These are phyloP conservation scores for Turnix velox DNA, from an alignment of 2,113 vertebrate species.

Conservation along the genomic window DNA sequence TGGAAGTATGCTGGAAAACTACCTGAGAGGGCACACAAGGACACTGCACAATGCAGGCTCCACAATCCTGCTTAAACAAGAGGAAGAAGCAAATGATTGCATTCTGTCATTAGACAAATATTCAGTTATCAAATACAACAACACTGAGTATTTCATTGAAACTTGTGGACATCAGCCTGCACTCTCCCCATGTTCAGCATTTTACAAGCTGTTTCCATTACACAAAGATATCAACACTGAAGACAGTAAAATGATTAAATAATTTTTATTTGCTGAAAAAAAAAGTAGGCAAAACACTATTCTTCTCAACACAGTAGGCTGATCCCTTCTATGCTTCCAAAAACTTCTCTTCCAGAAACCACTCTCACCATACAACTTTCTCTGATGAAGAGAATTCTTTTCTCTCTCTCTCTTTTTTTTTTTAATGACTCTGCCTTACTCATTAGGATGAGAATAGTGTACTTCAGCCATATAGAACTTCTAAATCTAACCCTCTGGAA, in stretches of 20 bases:
- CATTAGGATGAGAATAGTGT: not conserved
- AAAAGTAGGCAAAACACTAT: not conserved
- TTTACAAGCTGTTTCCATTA: conserved; percentile 24
- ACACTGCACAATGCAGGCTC: not conserved
- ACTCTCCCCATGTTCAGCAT: not conserved
- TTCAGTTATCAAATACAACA: not conserved
- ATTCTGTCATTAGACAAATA: not conserved
- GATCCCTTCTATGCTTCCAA: not conserved
- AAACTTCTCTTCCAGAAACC: not conserved
- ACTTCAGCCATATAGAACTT: not conserved
- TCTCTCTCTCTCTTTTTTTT: not conserved
- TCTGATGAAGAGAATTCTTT: not conserved
- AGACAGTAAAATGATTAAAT: not conserved
- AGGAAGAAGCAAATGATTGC: not conserved
- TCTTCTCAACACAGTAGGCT: not conserved
- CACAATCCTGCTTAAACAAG: not conserved
- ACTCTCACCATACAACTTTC: not conserved
- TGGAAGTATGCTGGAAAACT: not conserved
- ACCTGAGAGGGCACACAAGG: not conserved
- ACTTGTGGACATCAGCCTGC: not conserved
- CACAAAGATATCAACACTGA: not conserved
- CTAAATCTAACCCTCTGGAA: not conserved
- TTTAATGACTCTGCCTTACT: not conserved
- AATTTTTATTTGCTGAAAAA: not conserved
- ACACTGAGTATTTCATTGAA: not conserved